Conservation (phyloP, 2,888 invertebrate species). For the Cantharis flavilabris region DNA sequence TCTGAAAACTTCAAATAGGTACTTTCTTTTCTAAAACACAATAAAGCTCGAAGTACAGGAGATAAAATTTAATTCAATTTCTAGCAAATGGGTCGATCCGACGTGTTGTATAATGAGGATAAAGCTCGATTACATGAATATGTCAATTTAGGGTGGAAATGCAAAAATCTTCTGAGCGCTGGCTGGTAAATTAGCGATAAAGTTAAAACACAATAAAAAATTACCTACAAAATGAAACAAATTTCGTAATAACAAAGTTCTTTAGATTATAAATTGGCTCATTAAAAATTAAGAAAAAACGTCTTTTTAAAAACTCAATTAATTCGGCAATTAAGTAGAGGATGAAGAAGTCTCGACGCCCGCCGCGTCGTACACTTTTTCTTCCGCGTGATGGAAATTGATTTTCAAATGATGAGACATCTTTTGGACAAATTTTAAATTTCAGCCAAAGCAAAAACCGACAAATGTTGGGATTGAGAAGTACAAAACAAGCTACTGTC, state of each 20-base stretch:
- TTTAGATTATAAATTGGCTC: background rate
- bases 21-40: background rate
- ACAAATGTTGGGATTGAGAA: constrained; percentile 15
- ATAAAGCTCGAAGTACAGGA: background rate
- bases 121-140: background rate
- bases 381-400: background rate
- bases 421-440: constrained; percentile 12
- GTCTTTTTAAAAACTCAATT: background rate
- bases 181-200: background rate
- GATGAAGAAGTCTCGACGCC: background rate
- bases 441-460: constrained; percentile 6
- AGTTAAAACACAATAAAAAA: background rate
- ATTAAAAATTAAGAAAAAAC: background rate
- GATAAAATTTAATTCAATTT: background rate
- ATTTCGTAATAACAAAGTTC: background rate
- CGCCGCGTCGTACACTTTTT: background rate
- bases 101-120: background rate
- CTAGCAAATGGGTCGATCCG: background rate
- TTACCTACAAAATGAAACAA: background rate
- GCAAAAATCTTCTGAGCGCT: background rate
- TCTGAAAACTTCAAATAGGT: background rate
- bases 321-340: constrained; percentile 6
- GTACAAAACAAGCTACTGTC: constrained; percentile 34
- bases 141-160: background rate
- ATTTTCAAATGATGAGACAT: background rate